Percentiles rank a stretch among this genome's conserved stretches.
Conservation (phyloP, 1,140 invertebrate species). For the Pseudachorutes palmiensis region DNA sequence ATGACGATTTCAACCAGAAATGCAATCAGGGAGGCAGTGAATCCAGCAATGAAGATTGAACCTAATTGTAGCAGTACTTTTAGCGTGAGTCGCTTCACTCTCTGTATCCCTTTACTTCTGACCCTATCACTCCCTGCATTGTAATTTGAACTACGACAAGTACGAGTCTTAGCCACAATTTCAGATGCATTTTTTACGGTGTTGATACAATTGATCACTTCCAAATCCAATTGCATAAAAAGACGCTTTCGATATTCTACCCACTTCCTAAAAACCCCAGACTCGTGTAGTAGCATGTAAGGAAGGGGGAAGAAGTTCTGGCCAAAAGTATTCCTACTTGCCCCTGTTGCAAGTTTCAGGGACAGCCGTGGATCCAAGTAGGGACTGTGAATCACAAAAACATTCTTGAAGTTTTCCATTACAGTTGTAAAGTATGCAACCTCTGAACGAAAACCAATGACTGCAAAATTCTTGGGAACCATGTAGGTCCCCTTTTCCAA, state of each 20-base stretch:
- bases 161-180: too few species aligned
- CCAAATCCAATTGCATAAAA: not conserved
- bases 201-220: too few species aligned
- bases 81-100: too few species aligned
- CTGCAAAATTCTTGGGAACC: not conserved
- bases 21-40: too few species aligned
- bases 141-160: too few species aligned
- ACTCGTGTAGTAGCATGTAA: not conserved
- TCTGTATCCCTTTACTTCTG: too few species aligned
- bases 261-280: not conserved
- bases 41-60: too few species aligned
- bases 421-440: not conserved
- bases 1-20: too few species aligned
- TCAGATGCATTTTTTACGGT: too few species aligned
- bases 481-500: not conserved
- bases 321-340: not conserved
- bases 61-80: too few species aligned
- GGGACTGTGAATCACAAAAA: not conserved
- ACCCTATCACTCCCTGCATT: too few species aligned
- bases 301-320: not conserved
- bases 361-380: not conserved
- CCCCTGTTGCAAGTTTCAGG: not conserved
- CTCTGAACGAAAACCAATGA: not conserved
- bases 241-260: not conserved
- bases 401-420: not conserved